Percentiles rank a stretch among this genome's conserved stretches.
phyloP scores from a whole-genome alignment of 2,797 vertebrate genomes.

The Melopsittacus undulatus region DNA sequence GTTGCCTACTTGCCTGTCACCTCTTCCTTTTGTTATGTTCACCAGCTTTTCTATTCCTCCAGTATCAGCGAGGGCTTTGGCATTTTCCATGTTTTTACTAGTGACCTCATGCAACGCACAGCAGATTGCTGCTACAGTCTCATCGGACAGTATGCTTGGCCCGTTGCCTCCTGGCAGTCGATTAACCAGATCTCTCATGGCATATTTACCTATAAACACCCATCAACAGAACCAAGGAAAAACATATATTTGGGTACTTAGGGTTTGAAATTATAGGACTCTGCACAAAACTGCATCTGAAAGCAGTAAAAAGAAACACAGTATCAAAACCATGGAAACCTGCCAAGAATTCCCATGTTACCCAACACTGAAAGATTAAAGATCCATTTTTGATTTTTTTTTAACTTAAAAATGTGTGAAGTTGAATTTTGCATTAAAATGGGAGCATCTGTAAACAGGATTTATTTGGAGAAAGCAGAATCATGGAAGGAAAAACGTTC shows the following conservation, averaged over 20 bases:
- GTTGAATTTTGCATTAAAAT: background rate
- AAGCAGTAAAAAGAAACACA: background rate
- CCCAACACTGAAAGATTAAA: background rate
- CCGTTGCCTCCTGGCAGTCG: constrained; percentile 88
- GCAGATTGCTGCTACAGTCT: constrained; percentile 94
- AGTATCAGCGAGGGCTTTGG: constrained; percentile 93
- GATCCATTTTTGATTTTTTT: background rate
- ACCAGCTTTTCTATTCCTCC: constrained; percentile 98
- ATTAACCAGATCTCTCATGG: constrained; percentile 96
- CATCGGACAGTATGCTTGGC: constrained; percentile 89
- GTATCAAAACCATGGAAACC: background rate
- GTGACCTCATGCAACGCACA: constrained; percentile 97
- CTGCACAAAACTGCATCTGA: background rate
- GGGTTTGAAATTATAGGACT: background rate
- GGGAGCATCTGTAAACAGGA: background rate
- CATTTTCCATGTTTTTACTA: constrained; percentile 99
- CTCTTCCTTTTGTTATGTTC: constrained; percentile 94
- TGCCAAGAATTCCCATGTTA: background rate
- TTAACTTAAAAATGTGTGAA: background rate
- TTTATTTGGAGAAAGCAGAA: background rate
- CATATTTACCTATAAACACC: constrained; percentile 87
- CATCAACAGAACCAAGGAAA: background rate
- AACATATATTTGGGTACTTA: background rate
- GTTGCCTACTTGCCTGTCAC: constrained; percentile 86
- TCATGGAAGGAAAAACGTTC: background rate